phyloP scores from a whole-genome alignment of 2,888 invertebrate genomes.

The Cephalotes varians region DNA sequence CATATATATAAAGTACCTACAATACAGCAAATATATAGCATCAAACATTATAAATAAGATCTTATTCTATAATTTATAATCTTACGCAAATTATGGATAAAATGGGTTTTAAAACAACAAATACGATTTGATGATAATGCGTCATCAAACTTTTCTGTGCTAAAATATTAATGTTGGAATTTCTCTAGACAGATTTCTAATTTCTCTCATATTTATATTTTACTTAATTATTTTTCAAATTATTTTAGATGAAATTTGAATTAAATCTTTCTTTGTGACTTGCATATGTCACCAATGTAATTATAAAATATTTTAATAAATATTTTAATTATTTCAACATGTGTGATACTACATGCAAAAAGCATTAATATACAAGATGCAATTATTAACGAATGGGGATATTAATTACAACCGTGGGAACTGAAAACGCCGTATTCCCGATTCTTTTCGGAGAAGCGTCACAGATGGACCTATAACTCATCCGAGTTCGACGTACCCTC shows the following conservation, averaged over 20 bases:
- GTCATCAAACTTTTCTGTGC: background rate
- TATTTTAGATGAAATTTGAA: background rate
- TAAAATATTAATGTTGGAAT: background rate
- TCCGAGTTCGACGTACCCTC: constrained; percentile 47
- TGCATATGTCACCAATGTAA: background rate
- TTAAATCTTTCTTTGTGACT: background rate
- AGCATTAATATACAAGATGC: background rate
- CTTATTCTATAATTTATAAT: background rate
- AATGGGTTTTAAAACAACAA: background rate
- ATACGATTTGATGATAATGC: background rate
- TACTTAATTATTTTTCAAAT: background rate
- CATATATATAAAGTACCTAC: background rate
- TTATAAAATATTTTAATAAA: background rate
- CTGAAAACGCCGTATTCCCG: constrained; percentile 47
- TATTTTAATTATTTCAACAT: background rate
- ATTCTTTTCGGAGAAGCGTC: constrained; percentile 59
- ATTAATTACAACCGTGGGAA: constrained; percentile 68
- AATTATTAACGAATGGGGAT: background rate
- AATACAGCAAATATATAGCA: background rate
- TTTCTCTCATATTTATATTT: background rate
- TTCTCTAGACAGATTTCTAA: background rate
- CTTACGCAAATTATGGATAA: background rate
- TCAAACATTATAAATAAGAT: background rate
- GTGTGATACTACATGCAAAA: background rate
- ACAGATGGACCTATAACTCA: constrained; percentile 73